These are phyloP conservation scores for Lordiphosa andalusiaca DNA, from an alignment of 2,888 invertebrate species.

Conservation along the genomic window DNA sequence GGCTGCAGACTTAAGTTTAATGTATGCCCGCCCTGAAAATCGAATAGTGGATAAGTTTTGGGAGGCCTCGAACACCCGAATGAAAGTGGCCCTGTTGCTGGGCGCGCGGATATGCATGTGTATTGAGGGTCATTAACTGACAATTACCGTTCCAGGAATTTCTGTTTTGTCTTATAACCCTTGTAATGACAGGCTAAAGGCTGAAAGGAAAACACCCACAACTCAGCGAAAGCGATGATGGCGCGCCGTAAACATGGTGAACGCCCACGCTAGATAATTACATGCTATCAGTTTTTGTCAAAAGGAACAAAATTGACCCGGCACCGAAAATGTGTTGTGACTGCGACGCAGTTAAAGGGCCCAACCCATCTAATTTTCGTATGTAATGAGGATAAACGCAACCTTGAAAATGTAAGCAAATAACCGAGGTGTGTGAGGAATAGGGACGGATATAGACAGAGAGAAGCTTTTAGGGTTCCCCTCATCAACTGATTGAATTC, in stretches of 20 bases:
- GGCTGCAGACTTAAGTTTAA: constrained; percentile 4
- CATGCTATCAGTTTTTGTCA: constrained; percentile 40
- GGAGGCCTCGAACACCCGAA: neutral
- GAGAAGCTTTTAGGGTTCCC: constrained; percentile 2
- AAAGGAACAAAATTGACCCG: constrained; percentile 29
- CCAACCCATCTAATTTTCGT: constrained; percentile 32
- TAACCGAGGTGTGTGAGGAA: neutral
- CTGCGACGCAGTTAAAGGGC: constrained; percentile 51
- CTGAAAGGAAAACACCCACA: constrained; percentile 20
- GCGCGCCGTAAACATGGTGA: constrained; percentile 38
- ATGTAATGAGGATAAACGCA: constrained; percentile 39
- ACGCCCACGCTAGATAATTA: constrained; percentile 59
- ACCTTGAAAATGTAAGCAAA: constrained; percentile 45
- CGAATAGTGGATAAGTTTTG: neutral
- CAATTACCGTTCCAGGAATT: constrained; percentile 3
- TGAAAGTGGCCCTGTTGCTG: neutral
- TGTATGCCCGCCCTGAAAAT: neutral
- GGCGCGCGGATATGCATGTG: neutral
- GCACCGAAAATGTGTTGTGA: constrained; percentile 16
- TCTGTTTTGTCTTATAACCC: constrained; percentile 4
- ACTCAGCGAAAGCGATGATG: constrained; percentile 14
- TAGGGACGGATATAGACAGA: neutral
- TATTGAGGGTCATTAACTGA: too few species aligned
- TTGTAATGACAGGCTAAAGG: constrained; percentile 20
- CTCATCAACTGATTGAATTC: constrained; percentile 38